These are phyloP conservation scores for Drosophila cardini DNA, from an alignment of 1,140 invertebrate genomes.

Conservation along the genomic window DNA sequence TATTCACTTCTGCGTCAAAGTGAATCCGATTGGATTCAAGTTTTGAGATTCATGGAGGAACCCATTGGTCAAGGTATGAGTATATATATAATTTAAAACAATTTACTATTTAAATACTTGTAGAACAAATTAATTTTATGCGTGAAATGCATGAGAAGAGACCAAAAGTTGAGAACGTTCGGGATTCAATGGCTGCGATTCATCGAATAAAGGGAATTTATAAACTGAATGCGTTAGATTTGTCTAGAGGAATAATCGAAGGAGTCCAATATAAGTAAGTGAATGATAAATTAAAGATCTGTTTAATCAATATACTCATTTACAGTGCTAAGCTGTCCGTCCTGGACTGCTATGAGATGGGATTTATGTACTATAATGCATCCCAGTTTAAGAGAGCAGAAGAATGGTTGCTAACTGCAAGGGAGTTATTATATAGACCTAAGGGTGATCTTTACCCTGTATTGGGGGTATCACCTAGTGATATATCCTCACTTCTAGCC, in stretches of 20 bases:
- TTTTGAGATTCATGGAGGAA: conserved; percentile 24
- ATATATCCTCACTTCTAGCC: conserved; percentile 29
- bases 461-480: not conserved
- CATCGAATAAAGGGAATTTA: conserved; percentile 97
- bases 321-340: conserved; percentile 34
- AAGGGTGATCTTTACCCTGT: not conserved
- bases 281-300: rapidly evolving
- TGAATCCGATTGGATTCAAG: conserved; percentile 45
- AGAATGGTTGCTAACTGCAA: conserved; percentile 5
- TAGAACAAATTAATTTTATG: conserved; percentile 87
- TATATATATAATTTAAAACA: too few species aligned
- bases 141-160: conserved; percentile 89
- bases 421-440: not conserved
- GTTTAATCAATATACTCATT: not conserved
- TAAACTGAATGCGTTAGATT: conserved; percentile 91
- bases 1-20: conserved; percentile 57
- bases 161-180: conserved; percentile 93
- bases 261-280: conserved; percentile 91
- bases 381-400: not conserved
- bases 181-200: conserved; percentile 95
- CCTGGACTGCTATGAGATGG: conserved; percentile 53
- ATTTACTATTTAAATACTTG: not conserved
- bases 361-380: conserved; percentile 9
- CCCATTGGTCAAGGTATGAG: conserved; percentile 85
- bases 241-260: conserved; percentile 94